These are phyloP conservation scores for Lampris megalopsis DNA, from an alignment of 2,113 vertebrate genomes.

Conservation along the genomic window DNA sequence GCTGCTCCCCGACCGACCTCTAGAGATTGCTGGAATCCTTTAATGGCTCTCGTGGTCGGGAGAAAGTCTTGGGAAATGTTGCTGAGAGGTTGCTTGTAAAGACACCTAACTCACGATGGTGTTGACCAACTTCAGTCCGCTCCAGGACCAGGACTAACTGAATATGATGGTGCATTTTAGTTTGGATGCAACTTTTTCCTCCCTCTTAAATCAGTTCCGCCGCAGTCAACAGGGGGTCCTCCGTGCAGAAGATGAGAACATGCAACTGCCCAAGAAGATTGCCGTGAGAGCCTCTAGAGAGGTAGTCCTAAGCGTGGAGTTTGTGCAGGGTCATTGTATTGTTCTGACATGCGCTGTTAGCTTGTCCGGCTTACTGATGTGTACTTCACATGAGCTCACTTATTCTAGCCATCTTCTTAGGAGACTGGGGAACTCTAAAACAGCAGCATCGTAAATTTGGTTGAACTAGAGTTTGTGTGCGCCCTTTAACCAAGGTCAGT, in stretches of 20 bases:
- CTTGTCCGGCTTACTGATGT: neutral
- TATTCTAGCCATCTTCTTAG: neutral
- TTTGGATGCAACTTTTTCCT: conserved; percentile 56
- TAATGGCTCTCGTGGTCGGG: neutral
- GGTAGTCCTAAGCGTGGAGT: conserved; percentile 18
- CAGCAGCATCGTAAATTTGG: neutral
- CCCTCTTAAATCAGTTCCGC: conserved; percentile 25
- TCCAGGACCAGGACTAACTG: neutral
- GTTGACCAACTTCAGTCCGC: conserved; percentile 50
- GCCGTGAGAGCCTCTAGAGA: conserved; percentile 50
- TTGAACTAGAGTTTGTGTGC: conserved; percentile 10
- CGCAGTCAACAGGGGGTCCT: conserved; percentile 16
- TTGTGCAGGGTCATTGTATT: neutral
- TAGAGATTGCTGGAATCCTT: neutral
- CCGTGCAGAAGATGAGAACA: conserved; percentile 25
- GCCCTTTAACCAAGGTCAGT: conserved; percentile 40
- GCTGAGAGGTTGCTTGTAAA: conserved; percentile 39
- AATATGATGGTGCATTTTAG: conserved; percentile 8
- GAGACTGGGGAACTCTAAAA: neutral
- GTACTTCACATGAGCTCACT: neutral
- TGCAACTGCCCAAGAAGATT: conserved; percentile 29
- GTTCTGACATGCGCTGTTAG: neutral
- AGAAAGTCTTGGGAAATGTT: conserved; percentile 38
- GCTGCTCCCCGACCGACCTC: too few species aligned
- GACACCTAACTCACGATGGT: neutral